phyloP scores from a whole-genome alignment of 1,140 invertebrate genomes.

The Heliconius congener region DNA sequence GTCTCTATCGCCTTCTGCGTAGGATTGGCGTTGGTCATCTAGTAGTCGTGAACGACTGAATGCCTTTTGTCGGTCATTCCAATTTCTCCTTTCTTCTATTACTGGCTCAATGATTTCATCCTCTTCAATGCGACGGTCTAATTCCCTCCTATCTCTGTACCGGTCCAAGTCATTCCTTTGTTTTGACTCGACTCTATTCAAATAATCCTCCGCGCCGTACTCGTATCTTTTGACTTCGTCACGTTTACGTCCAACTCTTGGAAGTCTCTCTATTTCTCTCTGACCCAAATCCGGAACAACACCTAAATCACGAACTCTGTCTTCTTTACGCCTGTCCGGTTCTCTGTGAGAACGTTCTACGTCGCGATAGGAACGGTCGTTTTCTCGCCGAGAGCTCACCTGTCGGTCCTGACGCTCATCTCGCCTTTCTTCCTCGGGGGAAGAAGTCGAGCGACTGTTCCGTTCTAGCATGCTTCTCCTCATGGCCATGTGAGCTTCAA shows the following conservation, averaged over 20 bases:
- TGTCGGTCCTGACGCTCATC: slow-evolving; percentile 73
- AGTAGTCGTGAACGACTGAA: slow-evolving; percentile 74
- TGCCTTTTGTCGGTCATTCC: slow-evolving; percentile 70
- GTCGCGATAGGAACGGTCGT: slow-evolving; percentile 69
- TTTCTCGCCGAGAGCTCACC: slow-evolving; percentile 65
- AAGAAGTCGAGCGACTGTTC: slow-evolving; percentile 79
- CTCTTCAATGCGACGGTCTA: slow-evolving; percentile 73
- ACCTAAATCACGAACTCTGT: slow-evolving; percentile 58
- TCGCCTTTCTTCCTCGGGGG: slow-evolving; percentile 75
- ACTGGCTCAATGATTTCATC: slow-evolving; percentile 77
- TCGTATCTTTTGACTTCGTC: slow-evolving; percentile 69
- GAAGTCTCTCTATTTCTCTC: slow-evolving; percentile 70
- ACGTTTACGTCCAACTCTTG: slow-evolving; percentile 69
- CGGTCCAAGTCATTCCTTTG: slow-evolving; percentile 67
- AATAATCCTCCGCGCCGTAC: slow-evolving; percentile 69
- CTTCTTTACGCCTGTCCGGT: slow-evolving; percentile 68
- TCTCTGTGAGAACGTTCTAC: slow-evolving; percentile 69
- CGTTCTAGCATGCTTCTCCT: slow-evolving; percentile 76
- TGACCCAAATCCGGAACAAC: slow-evolving; percentile 51
- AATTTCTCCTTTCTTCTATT: slow-evolving; percentile 71
- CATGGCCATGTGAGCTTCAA: slow-evolving; percentile 78
- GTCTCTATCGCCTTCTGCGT: slow-evolving; percentile 70
- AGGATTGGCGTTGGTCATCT: slow-evolving; percentile 72
- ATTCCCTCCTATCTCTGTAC: slow-evolving; percentile 64
- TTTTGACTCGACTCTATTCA: slow-evolving; percentile 72